Base-by-base conservation (phyloP, 2,113 vertebrate species). In the Rana temporaria region DNA sequence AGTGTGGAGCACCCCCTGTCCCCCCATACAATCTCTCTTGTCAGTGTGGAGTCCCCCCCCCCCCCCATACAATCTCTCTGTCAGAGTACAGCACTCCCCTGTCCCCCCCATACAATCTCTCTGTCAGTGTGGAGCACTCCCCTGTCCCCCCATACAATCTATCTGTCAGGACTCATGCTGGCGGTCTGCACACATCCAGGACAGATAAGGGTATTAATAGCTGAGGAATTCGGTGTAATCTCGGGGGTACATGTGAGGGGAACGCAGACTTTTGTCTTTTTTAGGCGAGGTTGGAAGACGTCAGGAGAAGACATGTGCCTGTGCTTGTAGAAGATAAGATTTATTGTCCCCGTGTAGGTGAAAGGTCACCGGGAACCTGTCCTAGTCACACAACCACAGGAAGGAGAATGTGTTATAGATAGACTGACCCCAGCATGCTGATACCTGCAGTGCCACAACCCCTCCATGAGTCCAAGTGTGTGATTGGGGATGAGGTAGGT, bases 141-240 rank as follows among this genome's bases (percentile, higher is more conserved):
- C n/a, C n/a, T n/a, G n/a, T n/a, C 38, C 38, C 38, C 38, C 6
- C 9, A 42, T n/a, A n/a, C 38, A 2, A 6, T 42, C 38, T 42
- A 4, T 42, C 2, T 42, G 38, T 42, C 16, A 53, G 22, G 42
- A 70, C 42, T 70, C 53, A 73, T 30, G 63, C 52, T 76, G 59
- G 59, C 63, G 19, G 38, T 55, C 38, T 26, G 11, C 24, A 20
- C 14, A 53, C 15, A 32, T 9, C 20, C 52, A 15, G 5, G 22
- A 5, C 6, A 68, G 77, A 79, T 79, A 79, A 79, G 65, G 32
- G 55, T 79, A 79, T 68, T 59, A 68, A 68, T 79, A 79, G 77
- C 52, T 20, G 24, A 68, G 53, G 77, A 68, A 79, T 79, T 34
- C 22, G 4, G 18, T n/a, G 18, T 64, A 57, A 68, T 57, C 52